phyloP scores from a whole-genome alignment of 2,888 invertebrate species.

The Scaptomyza polygonia region DNA sequence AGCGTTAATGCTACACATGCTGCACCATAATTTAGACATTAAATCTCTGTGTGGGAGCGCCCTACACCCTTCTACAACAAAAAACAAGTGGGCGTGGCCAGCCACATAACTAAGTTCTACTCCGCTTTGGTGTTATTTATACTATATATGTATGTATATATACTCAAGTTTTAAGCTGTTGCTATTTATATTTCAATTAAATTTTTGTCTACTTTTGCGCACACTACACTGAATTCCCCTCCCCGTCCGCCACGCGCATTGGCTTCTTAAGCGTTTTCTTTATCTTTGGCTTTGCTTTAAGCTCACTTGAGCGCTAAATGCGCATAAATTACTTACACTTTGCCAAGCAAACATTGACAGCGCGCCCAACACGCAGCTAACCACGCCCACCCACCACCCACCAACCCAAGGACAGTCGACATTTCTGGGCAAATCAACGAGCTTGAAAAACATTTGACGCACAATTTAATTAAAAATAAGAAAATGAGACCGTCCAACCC shows the following conservation, averaged over 20 bases:
- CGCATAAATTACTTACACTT: slow-evolving; percentile 80
- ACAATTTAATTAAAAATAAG: slow-evolving; percentile 75
- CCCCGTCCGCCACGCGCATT: slow-evolving; percentile 20
- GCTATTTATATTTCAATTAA: slow-evolving; percentile 21
- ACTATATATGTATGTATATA: neutral
- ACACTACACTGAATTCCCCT: neutral
- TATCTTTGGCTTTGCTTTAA: slow-evolving; percentile 66
- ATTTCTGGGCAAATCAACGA: slow-evolving; percentile 57
- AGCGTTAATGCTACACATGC: slow-evolving; percentile 40
- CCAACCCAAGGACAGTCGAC: neutral
- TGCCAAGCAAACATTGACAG: slow-evolving; percentile 76
- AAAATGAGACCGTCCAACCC: slow-evolving; percentile 11
- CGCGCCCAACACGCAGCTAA: slow-evolving; percentile 45
- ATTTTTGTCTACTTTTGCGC: slow-evolving; percentile 1
- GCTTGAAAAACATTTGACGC: slow-evolving; percentile 74
- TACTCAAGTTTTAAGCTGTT: neutral
- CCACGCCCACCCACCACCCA: slow-evolving; percentile 11
- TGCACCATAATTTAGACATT: slow-evolving; percentile 70
- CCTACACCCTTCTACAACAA: neutral
- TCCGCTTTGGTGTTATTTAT: neutral
- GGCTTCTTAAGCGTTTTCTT: slow-evolving; percentile 64
- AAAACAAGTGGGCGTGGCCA: slow-evolving; percentile 25
- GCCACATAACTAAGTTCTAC: neutral
- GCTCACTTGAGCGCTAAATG: slow-evolving; percentile 78
- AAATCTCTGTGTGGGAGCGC: slow-evolving; percentile 44